Evolutionary conservation across 2,888 invertebrate genomes (phyloP).

Genomic region (Dermolepida albohirtum): DNA sequence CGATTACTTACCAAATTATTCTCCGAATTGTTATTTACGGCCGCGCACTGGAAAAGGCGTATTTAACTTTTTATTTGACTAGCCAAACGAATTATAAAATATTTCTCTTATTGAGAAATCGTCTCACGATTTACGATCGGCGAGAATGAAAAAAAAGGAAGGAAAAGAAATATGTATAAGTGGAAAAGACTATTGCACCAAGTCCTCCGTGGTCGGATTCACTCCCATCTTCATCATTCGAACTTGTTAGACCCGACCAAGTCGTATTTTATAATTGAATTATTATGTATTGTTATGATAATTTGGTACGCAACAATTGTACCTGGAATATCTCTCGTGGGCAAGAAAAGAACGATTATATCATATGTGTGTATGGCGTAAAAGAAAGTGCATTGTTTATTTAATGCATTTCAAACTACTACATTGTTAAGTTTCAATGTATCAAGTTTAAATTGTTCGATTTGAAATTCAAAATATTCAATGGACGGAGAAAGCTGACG

Average conservation of each 20-base stretch:
- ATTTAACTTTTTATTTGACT: constrained; percentile 47
- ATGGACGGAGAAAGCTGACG: constrained; percentile 19
- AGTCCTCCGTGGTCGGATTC: neutral
- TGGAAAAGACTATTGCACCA: neutral
- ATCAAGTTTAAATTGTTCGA: constrained; percentile 1
- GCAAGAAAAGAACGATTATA: constrained; percentile 6
- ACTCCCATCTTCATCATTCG: constrained; percentile 4
- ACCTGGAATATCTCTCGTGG: constrained; percentile 6
- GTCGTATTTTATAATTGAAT: constrained; percentile 38
- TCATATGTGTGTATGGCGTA: neutral
- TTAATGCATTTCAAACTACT: constrained; percentile 24
- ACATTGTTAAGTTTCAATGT: constrained; percentile 13
- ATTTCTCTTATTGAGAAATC: constrained; percentile 42
- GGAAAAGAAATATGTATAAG: constrained; percentile 5
- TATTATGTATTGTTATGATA: constrained; percentile 43
- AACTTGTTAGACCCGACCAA: neutral
- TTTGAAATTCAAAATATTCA: constrained; percentile 23
- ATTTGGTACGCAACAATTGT: constrained; percentile 36
- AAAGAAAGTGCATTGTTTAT: constrained; percentile 27
- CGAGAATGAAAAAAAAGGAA: neutral
- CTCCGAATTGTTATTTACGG: constrained; percentile 52
- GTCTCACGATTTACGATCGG: constrained; percentile 32
- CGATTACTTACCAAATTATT: constrained; percentile 54
- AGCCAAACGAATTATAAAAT: constrained; percentile 38
- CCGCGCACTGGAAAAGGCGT: constrained; percentile 44